A percentile compares a stretch with the other conserved stretches of the same genome.
Conservation (phyloP, 2,113 vertebrate genomes). For the Chloebia gouldiae region DNA sequence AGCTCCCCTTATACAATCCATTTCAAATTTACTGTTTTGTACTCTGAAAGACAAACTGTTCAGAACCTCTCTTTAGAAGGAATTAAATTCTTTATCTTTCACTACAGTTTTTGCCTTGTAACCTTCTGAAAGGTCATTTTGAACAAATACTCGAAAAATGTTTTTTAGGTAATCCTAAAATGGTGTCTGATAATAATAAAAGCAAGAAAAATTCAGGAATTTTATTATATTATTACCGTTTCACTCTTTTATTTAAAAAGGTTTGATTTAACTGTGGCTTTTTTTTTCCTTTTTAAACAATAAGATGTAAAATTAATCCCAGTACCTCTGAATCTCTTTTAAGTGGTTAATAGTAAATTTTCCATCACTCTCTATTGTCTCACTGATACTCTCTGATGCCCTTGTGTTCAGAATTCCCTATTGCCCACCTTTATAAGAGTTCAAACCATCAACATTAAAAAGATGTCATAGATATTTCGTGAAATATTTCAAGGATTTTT, state of each 20-base stretch:
- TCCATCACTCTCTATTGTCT: neutral
- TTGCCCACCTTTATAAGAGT: neutral
- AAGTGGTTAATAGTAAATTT: neutral
- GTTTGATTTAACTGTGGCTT: neutral
- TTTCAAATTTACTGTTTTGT: slow-evolving; percentile 41
- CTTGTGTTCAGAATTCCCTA: neutral
- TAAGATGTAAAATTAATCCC: neutral
- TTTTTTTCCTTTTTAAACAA: neutral
- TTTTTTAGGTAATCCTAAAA: neutral
- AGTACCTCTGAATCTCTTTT: neutral
- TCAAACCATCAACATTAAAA: neutral
- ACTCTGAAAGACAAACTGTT: slow-evolving; percentile 34
- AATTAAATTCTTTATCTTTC: slow-evolving; percentile 22
- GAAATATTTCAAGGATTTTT: neutral
- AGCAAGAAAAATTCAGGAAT: neutral
- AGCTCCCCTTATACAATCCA: neutral
- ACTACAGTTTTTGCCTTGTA: neutral
- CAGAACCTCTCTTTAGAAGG: neutral
- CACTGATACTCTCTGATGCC: neutral
- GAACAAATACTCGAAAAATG: neutral
- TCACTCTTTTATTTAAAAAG: neutral
- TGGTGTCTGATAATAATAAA: neutral
- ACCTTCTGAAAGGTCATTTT: slow-evolving; percentile 27
- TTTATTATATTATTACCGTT: neutral
- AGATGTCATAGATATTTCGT: neutral